Base-by-base conservation (phyloP, 2,113 vertebrate genomes). In the Mandrillus leucophaeus region DNA sequence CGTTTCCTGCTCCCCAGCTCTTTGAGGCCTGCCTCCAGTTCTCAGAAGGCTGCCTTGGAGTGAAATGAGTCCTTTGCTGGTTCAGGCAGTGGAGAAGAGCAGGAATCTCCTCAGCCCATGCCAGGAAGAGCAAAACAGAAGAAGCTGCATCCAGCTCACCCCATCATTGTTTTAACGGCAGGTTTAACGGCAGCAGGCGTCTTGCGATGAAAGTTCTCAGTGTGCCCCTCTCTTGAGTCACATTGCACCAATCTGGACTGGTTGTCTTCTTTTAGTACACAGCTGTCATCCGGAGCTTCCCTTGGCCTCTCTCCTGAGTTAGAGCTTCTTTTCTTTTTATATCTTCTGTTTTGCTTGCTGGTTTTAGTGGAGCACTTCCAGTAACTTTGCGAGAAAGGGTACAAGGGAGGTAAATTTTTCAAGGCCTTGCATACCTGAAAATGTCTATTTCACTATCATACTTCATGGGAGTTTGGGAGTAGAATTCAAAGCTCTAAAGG, bases 401-500 rank as follows among this genome's bases (percentile, higher is more conserved):
- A 48, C 0, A 3, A 57, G 38, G 70, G 76, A 90, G 92, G 35
- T 87, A 72, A 3, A 30, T 35, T 85, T 86, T 73, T 88, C 40
- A 25, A 55, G 59, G 48, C 10, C 43, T 78, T 73, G 22, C 6
- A 8, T 45, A 12, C 45, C 64, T 80, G 61, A 76, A 92, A 90
- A 85, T 91, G n/a, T 78, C 66, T 88, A 1, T 81, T 90, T 25
- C 68, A 13, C 40, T 84, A 43, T 91, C 6, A 72, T 20, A 30
- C 25, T 48, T 64, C 48, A 45, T 85, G 32, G 57, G 38, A 78
- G 16, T 81, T 91, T 85, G 10, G 52, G 55, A 83, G 61, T 73
- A 84, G 57, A 80, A 91, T 78, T 88, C 12, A 66, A 57, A 88
- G 45, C 92, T 96, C 81, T 82, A 59, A 91, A 80, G 64, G 68